These are phyloP conservation scores for Paratilapia polleni DNA, from an alignment of 2,113 vertebrate genomes.

Conservation along the genomic window DNA sequence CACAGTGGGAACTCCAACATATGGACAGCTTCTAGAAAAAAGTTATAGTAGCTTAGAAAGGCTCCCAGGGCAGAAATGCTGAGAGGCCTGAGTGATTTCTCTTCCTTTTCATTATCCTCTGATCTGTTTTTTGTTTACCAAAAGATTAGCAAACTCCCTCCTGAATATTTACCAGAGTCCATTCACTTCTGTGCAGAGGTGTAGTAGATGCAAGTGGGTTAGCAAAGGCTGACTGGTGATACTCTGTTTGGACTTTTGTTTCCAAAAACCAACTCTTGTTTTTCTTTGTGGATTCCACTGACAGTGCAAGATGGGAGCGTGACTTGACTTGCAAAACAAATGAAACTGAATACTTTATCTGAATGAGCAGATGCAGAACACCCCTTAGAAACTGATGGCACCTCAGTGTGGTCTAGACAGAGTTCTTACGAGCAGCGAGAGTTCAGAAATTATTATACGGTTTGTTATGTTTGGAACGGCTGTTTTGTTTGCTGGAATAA, in stretches of 20 bases:
- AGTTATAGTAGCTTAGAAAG: slow-evolving; percentile 5
- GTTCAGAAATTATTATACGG: slow-evolving; percentile 59
- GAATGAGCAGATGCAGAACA: slow-evolving; percentile 59
- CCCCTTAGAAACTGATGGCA: slow-evolving; percentile 34
- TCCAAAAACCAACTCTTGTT: slow-evolving; percentile 16
- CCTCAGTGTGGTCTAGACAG: slow-evolving; percentile 22
- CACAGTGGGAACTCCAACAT: neutral
- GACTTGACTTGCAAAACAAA: slow-evolving; percentile 35
- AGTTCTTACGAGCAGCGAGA: slow-evolving; percentile 26
- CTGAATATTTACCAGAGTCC: neutral
- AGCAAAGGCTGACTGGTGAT: slow-evolving; percentile 11
- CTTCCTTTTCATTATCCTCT: slow-evolving; percentile 21
- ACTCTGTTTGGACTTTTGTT: slow-evolving; percentile 30
- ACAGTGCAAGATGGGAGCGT: slow-evolving; percentile 12
- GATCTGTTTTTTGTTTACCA: slow-evolving; percentile 6
- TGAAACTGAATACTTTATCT: slow-evolving; percentile 63
- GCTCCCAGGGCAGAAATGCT: neutral
- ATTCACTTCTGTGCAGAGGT: neutral
- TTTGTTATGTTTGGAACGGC: slow-evolving; percentile 56
- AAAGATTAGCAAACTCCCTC: slow-evolving; percentile 17
- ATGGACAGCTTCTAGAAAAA: slow-evolving; percentile 12
- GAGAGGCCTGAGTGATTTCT: slow-evolving; percentile 14
- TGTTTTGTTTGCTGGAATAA: slow-evolving; percentile 72
- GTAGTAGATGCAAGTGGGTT: slow-evolving; percentile 24
- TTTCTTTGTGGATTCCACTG: slow-evolving; percentile 14